These are phyloP conservation scores for Catajapyx aquilonaris DNA, from an alignment of 1,140 invertebrate genomes.

Conservation along the genomic window DNA sequence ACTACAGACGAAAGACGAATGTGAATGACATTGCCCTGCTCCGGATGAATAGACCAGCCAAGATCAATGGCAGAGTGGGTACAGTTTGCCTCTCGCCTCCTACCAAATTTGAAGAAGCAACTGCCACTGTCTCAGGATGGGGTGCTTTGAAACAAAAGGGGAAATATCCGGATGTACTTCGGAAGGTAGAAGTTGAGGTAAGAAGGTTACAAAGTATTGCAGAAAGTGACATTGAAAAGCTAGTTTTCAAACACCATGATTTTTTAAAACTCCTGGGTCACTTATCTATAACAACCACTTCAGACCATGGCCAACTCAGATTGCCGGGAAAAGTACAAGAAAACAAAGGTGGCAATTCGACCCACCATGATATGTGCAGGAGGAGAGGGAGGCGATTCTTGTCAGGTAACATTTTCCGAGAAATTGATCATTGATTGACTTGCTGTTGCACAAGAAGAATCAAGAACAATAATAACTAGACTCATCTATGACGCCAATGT, in stretches of 20 bases:
- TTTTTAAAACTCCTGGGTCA: not conserved
- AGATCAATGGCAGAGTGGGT: conserved; percentile 57
- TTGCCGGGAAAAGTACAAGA: conserved; percentile 37
- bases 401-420: conserved; percentile 30
- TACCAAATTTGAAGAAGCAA: conserved; percentile 34
- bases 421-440: conserved; percentile 2
- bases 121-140: conserved; percentile 43
- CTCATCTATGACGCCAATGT: conserved; percentile 3
- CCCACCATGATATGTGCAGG: conserved; percentile 49
- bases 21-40: conserved; percentile 64
- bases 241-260: not conserved
- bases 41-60: conserved; percentile 37
- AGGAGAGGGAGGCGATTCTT: conserved; percentile 45
- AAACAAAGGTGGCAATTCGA: conserved; percentile 33
- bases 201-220: conserved; percentile 5
- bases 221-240: conserved; percentile 1
- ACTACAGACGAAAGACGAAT: too few species aligned
- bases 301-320: conserved; percentile 16
- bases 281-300: conserved; percentile 1
- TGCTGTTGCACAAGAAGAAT: conserved; percentile 1
- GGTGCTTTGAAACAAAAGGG: conserved; percentile 7
- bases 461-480: too few species aligned
- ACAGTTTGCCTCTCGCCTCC: conserved; percentile 58
- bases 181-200: not conserved
- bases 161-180: not conserved